phyloP scores from a whole-genome alignment of 2,888 invertebrate species.

The Stenurella melanura region DNA sequence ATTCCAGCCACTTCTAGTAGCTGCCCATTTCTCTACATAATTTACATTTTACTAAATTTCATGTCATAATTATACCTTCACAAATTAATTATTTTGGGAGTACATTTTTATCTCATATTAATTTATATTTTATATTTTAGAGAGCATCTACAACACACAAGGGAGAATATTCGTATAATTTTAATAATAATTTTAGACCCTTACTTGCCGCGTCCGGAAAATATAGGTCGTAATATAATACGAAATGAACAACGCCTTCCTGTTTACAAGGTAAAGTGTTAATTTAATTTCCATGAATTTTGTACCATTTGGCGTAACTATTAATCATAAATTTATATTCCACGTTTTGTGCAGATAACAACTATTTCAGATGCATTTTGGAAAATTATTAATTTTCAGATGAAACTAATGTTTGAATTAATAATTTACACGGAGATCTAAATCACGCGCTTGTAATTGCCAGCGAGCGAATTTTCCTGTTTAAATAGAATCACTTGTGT shows the following conservation, averaged over 20 bases:
- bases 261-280: conserved; percentile 7
- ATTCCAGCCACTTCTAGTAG: no score
- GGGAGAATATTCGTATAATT: conserved; percentile 4
- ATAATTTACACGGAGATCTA: background rate
- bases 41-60: no score
- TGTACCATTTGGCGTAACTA: conserved; percentile 15
- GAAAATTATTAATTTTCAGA: background rate
- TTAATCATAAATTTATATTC: conserved; percentile 14
- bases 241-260: conserved; percentile 6
- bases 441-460: background rate
- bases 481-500: background rate
- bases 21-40: no score
- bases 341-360: background rate
- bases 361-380: background rate
- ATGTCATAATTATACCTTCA: no score
- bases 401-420: background rate
- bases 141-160: background rate
- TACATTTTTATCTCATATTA: background rate
- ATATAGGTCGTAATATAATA: conserved; percentile 7
- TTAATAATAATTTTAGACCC: background rate
- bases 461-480: background rate
- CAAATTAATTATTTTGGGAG: no score
- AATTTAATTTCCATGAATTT: conserved; percentile 16
- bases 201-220: background rate
- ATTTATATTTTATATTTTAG: background rate